Base-by-base conservation (phyloP, 2,888 invertebrate species). In the Arrhopalites spinosus region DNA sequence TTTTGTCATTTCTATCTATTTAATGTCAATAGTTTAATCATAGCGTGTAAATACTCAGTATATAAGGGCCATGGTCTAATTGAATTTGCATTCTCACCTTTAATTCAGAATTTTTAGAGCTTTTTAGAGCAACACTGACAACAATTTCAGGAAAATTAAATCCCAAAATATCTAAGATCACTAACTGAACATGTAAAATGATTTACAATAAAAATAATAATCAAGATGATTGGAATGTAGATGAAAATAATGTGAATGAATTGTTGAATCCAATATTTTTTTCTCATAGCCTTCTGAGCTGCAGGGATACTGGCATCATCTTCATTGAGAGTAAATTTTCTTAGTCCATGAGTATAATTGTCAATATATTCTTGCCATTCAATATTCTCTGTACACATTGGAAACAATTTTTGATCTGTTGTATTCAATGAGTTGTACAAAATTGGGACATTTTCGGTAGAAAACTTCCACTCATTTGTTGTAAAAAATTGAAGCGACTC, bases 271-370 rank as follows among this genome's bases (percentile, higher is more conserved):
- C 59, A 59, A 8, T 25, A 59, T 59, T 59, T 59, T 11, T 27
- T 43, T 23, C 45, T 43, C 43, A 66, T 66, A 30, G 43, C 43
- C 13, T 66, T 25, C 8, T 43, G 30, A 30, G 72, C 72, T 15
- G 15, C 15, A 11, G 11, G n/a, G 2, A 72, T 17, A 27, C n/a
- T 64, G 8, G 17, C 27, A 7, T 72, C 72, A 30, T 36, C 45
- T n/a, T 72, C 72, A 23, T 29, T 23, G 25, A 61, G 45, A 0
- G 61, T 64, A 20, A 47, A 63, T 17, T 64, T 63, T 17, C 72
- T 45, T n/a, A 72, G 64, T 25, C 72, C 72, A 20, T 23, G n/a
- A 7, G 45, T 29, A n/a, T 72, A 72, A 20, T 63, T 29, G 7
- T 50, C 45, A 11, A 72, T 8, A n/a, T 72, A 72, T 30, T 25